phyloP scores from a whole-genome alignment of 92 coral and sea anemone species.

The Phymanthus crucifer region DNA sequence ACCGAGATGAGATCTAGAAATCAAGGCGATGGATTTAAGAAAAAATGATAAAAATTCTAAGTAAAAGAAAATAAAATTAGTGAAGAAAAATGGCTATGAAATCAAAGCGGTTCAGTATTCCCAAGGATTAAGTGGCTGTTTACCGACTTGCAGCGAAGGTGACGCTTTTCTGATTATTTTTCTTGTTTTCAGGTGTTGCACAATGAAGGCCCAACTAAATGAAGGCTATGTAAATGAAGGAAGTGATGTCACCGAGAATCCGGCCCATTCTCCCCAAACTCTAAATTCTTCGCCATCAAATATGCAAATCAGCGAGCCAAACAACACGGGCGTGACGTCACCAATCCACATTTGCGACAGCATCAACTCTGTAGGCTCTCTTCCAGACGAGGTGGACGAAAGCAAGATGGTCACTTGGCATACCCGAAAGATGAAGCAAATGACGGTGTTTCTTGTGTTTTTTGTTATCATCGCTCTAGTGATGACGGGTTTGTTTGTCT shows the following conservation, averaged over 20 bases:
- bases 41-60: background rate
- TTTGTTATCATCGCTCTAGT: conserved; percentile 71
- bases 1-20: background rate
- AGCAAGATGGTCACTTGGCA: conserved; percentile 71
- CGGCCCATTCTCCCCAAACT: conserved; percentile 48
- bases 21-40: background rate
- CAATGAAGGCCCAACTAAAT: conserved; percentile 19
- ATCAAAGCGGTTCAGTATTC: background rate
- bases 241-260: conserved; percentile 23
- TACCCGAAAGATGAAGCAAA: conserved; percentile 52
- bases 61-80: background rate
- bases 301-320: conserved; percentile 43
- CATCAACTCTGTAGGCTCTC: conserved; percentile 13
- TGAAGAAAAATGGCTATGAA: background rate
- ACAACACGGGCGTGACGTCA: conserved; percentile 63
- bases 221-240: conserved; percentile 29
- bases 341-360: conserved; percentile 46
- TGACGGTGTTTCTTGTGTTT: conserved; percentile 53
- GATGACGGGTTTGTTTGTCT: conserved; percentile 83
- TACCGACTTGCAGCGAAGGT: background rate
- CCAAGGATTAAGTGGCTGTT: background rate
- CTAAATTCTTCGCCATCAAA: conserved; percentile 24
- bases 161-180: background rate
- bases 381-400: conserved; percentile 54
- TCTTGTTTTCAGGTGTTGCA: conserved; percentile 2